These are phyloP conservation scores for Zoanthus sansibaricus DNA, from an alignment of 92 coral and sea anemone genomes.

Conservation along the genomic window DNA sequence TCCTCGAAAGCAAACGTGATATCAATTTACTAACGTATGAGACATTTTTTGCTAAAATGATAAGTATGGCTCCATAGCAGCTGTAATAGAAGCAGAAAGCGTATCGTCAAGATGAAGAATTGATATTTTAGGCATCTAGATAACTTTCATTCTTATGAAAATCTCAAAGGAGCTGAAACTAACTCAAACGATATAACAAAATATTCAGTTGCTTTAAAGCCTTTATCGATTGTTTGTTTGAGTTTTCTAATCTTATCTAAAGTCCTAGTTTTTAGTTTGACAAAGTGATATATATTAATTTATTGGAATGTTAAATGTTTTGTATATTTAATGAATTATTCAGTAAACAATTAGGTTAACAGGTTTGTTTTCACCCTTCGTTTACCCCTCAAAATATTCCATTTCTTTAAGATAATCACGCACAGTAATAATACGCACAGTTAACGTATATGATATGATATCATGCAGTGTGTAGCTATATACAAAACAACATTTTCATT, in stretches of 20 bases:
- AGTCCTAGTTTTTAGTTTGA: not conserved
- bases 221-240: too few relatives aligned
- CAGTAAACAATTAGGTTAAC: too few relatives aligned
- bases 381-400: too few relatives aligned
- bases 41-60: not conserved
- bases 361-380: too few relatives aligned
- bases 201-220: too few relatives aligned
- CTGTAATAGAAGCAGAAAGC: not conserved
- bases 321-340: too few relatives aligned
- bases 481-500: too few relatives aligned
- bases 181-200: not conserved
- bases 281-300: not conserved
- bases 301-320: not conserved
- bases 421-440: too few relatives aligned
- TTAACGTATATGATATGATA: too few relatives aligned
- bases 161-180: not conserved
- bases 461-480: too few relatives aligned
- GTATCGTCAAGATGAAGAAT: not conserved
- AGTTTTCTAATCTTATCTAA: not conserved
- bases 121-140: not conserved
- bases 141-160: not conserved
- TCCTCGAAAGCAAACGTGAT: not conserved
- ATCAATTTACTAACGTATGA: not conserved
- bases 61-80: not conserved
- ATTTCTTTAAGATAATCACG: too few relatives aligned